Conservation (phyloP, 1,140 invertebrate species). For the Zaprionus vittiger region DNA sequence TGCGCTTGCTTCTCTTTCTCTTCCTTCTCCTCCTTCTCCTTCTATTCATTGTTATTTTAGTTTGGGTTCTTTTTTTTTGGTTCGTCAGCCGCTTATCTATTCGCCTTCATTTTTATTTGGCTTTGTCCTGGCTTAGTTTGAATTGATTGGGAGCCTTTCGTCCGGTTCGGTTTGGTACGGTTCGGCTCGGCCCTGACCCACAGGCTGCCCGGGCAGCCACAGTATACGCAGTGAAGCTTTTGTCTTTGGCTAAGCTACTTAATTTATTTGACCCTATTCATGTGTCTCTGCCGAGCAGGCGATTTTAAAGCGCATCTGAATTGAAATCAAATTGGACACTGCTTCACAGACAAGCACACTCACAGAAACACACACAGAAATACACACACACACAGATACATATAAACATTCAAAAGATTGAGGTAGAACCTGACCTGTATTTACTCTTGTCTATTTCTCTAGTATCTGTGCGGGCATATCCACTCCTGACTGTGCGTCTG, state of each 20-base stretch:
- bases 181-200: conserved; percentile 27
- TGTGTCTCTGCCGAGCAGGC: conserved; percentile 23
- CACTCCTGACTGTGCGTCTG: neutral
- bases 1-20: neutral
- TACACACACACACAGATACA: neutral
- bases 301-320: conserved; percentile 54
- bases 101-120: conserved; percentile 51
- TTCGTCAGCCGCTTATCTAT: conserved; percentile 38
- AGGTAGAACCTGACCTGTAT: conserved; percentile 40
- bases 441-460: conserved; percentile 30
- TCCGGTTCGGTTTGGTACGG: neutral
- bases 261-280: conserved; percentile 71
- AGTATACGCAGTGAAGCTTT: conserved; percentile 59
- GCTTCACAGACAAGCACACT: neutral
- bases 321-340: conserved; percentile 66
- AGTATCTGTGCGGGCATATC: conserved; percentile 3
- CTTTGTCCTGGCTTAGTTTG: conserved; percentile 52
- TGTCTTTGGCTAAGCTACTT: conserved; percentile 74
- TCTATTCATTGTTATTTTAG: conserved; percentile 16
- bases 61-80: conserved; percentile 7
- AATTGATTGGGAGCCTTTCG: conserved; percentile 50
- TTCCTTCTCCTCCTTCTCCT: conserved; percentile 55
- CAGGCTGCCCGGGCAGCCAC: conserved; percentile 42
- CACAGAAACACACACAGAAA: neutral
- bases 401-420: conserved; percentile 17